Conservation (phyloP, 92 coral and sea anemone genomes). For the Pocillopora grandis region DNA sequence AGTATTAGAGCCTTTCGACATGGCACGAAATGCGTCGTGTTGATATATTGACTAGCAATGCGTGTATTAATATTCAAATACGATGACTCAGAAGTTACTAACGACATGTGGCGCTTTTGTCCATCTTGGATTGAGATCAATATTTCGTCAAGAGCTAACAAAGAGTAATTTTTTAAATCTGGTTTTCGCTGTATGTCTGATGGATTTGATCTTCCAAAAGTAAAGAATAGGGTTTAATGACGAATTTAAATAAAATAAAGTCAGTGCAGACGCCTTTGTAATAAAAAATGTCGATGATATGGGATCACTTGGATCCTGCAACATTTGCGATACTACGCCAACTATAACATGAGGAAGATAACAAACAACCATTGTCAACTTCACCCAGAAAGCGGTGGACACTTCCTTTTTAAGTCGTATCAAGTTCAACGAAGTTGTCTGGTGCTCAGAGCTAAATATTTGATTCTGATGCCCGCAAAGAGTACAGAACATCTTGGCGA, state of each 20-base stretch:
- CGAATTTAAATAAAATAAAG: conserved; percentile 21
- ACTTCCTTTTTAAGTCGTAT: conserved; percentile 22
- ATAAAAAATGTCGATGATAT: not conserved
- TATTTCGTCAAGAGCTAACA: not conserved
- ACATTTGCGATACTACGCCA: not conserved
- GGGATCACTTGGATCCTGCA: not conserved
- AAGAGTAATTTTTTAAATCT: not conserved
- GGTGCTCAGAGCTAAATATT: not conserved
- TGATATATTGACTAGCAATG: too few relatives aligned
- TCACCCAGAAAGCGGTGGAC: conserved; percentile 25
- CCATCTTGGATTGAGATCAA: too few relatives aligned
- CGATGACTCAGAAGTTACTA: too few relatives aligned
- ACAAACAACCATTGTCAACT: conserved; percentile 16
- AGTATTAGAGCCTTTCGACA: too few relatives aligned
- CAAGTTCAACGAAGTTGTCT: not conserved
- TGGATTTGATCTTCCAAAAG: conserved; percentile 7
- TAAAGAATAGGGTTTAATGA: conserved; percentile 35
- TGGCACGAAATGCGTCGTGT: too few relatives aligned
- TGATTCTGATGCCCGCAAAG: not conserved
- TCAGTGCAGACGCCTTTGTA: not conserved
- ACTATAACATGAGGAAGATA: conserved; percentile 19
- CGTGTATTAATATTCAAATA: too few relatives aligned
- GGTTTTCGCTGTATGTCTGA: conserved; percentile 3
- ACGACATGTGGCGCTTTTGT: too few relatives aligned
- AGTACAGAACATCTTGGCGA: conserved; percentile 2